Evolutionary conservation across 1,140 invertebrate genomes (phyloP).

Genomic region (Archegozetes longisetosus): DNA sequence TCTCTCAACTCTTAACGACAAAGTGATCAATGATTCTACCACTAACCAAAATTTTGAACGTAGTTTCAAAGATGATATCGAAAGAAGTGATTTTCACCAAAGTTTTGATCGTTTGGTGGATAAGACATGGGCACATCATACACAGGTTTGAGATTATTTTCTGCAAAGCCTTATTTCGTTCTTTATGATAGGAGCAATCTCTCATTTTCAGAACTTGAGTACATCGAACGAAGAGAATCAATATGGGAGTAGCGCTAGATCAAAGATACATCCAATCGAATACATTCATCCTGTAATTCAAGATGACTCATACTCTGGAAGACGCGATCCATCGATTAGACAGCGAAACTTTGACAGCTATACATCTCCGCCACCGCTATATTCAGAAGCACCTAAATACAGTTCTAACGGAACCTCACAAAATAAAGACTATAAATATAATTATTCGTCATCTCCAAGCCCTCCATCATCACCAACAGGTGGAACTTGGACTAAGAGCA

Average conservation of each 20-base stretch:
- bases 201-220: not conserved
- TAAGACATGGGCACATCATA: not conserved
- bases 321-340: not conserved
- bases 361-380: not conserved
- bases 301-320: not conserved
- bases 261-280: not conserved
- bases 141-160: not conserved
- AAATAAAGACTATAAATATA: not conserved
- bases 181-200: not conserved
- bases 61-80: not conserved
- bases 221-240: slow-evolving; percentile 2
- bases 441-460: not conserved
- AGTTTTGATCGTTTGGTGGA: slow-evolving; percentile 3
- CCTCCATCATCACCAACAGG: not conserved
- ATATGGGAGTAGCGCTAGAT: not conserved
- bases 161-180: not conserved
- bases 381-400: not conserved
- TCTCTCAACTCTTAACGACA: slow-evolving; percentile 2
- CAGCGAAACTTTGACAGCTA: not conserved
- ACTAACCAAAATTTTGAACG: slow-evolving; percentile 9
- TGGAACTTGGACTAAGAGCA: slow-evolving; percentile 3
- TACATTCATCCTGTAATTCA: slow-evolving; percentile 2
- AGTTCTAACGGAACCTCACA: not conserved
- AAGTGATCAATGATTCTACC: slow-evolving; percentile 1
- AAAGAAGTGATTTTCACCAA: slow-evolving; percentile 5